Evolutionary conservation across 2,888 invertebrate species (phyloP), one percentile per base, ranked within the genome.

Genomic region (Agrypnus murinus): DNA sequence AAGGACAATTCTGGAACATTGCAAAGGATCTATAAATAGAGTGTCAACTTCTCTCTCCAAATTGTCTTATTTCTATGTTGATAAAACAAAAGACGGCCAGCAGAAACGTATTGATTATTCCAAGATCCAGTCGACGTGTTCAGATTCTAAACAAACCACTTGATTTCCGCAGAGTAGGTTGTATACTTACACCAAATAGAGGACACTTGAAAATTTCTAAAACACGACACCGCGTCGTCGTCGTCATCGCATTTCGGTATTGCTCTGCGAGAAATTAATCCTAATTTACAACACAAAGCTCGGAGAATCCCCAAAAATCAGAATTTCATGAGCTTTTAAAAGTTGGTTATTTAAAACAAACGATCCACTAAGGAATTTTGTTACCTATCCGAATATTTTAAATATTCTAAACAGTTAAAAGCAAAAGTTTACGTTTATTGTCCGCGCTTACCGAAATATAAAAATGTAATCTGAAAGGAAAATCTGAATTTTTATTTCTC

Each of bases 41-140:
- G 25, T 25, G 25, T 25, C 25, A 25, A 25, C 3, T n/a, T n/a
- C n/a, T n/a, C n/a, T n/a, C 25, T 25, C 25, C 5, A 25, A 25
- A 25, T 5, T 25, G 25, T 25, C 25, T 25, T 25, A 25, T 25
- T 25, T 25, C 25, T 25, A 25, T 2, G 25, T 25, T 25, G 25
- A 25, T 25, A 25, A 25, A 25, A 25, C 25, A 25, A 25, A 25
- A 25, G 25, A n/a, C n/a, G n/a, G n/a, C n/a, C n/a, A n/a, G n/a
- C 3, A 25, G 25, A 38, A n/a, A n/a, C 9, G 55, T 55, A 55
- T 55, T 55, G 55, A 55, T 55, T 55, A 55, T 55, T 55, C 55
- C 15, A 36, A 36, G 34, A 31, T 55, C 15, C 12, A 14, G 25
- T n/a, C n/a, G n/a, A 25, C 25, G 25, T 25, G 25, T 25, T 25